These are phyloP conservation scores for Leptatherina wallacei DNA, from an alignment of 2,797 vertebrate genomes.

Conservation along the genomic window DNA sequence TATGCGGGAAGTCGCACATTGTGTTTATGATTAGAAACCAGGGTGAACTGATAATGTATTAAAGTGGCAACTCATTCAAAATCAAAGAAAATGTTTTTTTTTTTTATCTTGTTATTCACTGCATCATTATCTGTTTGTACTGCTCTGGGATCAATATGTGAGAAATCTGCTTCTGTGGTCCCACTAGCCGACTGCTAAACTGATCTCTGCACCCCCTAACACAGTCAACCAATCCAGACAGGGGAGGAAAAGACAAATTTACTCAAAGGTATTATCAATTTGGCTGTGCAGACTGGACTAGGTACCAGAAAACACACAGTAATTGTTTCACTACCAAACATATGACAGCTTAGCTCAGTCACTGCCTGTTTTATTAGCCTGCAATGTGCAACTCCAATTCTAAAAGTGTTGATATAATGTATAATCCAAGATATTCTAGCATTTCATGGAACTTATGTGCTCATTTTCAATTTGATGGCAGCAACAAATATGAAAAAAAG, in stretches of 20 bases:
- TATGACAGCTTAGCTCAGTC: slow-evolving; percentile 46
- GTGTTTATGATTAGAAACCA: slow-evolving; percentile 1
- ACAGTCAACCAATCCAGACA: slow-evolving; percentile 8
- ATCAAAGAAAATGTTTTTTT: not conserved
- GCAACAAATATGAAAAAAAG: too few species aligned
- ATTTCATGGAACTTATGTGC: too few species aligned
- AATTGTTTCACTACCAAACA: slow-evolving; percentile 48
- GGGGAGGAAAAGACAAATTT: slow-evolving; percentile 36
- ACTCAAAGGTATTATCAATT: slow-evolving; percentile 33
- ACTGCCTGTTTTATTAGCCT: slow-evolving; percentile 44
- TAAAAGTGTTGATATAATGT: too few species aligned
- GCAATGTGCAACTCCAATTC: not conserved
- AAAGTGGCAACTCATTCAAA: not conserved
- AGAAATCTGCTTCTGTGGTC: not conserved
- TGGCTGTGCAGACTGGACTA: slow-evolving; percentile 44
- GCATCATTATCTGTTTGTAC: not conserved
- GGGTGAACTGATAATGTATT: not conserved
- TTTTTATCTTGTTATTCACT: not conserved
- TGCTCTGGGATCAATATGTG: not conserved
- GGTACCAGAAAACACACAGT: slow-evolving; percentile 15
- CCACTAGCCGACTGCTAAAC: slow-evolving; percentile 15
- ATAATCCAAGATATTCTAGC: too few species aligned
- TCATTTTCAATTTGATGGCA: too few species aligned
- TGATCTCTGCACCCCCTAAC: not conserved
- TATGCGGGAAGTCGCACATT: not conserved